Base-by-base conservation (phyloP, 1,140 invertebrate species). In the Drosophila bifasciata region DNA sequence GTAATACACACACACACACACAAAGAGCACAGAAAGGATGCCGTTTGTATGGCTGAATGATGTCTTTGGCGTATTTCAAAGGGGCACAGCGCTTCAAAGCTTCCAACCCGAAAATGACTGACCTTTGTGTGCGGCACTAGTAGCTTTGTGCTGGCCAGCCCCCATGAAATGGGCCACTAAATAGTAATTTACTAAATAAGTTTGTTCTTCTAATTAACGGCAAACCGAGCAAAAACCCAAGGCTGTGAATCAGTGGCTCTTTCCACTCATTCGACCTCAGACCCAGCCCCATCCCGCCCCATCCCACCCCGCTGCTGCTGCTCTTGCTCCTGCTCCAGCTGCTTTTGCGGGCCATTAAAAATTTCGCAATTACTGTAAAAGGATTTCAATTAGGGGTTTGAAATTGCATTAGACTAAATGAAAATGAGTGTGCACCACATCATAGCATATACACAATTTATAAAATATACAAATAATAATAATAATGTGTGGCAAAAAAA, bases 141-240 rank as follows among this genome's bases (percentile, higher is more conserved):
- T 55, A 74, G 62, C 73, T 76, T 73, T n/a, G n/a, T n/a, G n/a
- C n/a, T 39, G 79, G 79, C 75, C 73, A 78, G 67, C 44, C n/a
- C n/a, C n/a, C 41, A 57, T 59, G 60, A 77, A 80, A 76, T 56
- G 49, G 23, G 57, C 77, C 68, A 75, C 81, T 86, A 88, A 86
- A 86, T 86, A 86, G 83, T 86, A 86, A 88, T 88, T 86, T 88
- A 88, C 73, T 67, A 86, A 86, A 86, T 86, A 88, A 86, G 81
- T 86, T 86, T 88, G 77, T 86, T 86, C 70, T 64, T 40, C 76
- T 68, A 85, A 77, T 71, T 80, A 69, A 41, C 48, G 55, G 62
- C 53, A 45, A 53, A 62, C 19, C 41, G 62, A 13, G 11, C 11
- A 5, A 36, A 36, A 36, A 36, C 32, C 40, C 44, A 19, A 58